Evolutionary conservation across 1,140 invertebrate species (phyloP), one percentile per base, ranked within the genome.

Genomic region (Drosophila elegans): DNA sequence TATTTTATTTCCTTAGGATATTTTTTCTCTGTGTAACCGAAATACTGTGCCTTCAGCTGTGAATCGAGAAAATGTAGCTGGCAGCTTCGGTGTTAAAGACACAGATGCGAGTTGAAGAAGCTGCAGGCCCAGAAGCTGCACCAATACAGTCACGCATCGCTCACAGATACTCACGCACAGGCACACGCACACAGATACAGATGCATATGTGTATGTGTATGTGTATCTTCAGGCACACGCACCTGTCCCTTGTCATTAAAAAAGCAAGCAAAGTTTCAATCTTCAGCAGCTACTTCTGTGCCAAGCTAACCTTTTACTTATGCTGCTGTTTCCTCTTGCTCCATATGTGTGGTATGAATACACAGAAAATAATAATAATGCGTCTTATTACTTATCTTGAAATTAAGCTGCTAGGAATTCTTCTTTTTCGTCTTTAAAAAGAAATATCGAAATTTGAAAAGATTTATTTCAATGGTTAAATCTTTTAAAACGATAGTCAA

Each of bases 161-260:
- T 48, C 41, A 57, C 34, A 63, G 34, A 63, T 63, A 48, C 59
- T 13, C 57, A 27, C 36, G 49, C 44, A 63, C 42, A 13, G 3
- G 3, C 10, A 21, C 11, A 27, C n/a, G 44, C 42, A 34, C 67
- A 71, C 67, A 64, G 64, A 62, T 36, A 63, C 42, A 13, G 2
- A 9, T 21, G 10, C 11, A 27, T 5, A 12, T 1, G 25, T 3
- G 5, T 4, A 25, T 29, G 11, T 25, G 21, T 54, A 54, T 39
- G 11, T 39, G 36, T 41, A 39, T 29, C 38, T 42, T 36, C 11
- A n/a, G 16, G 44, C 42, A 34, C 67, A 71, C 67, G 67, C 67
- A 71, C 67, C 67, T 71, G 67, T 71, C 51, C 64, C 67, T 71
- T 36, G 67, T 71, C 67, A 71, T 71, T 71, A 69, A 69, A 69